Evolutionary conservation across 2,113 vertebrate genomes (phyloP).

Genomic region (Cyrtonyx montezumae): DNA sequence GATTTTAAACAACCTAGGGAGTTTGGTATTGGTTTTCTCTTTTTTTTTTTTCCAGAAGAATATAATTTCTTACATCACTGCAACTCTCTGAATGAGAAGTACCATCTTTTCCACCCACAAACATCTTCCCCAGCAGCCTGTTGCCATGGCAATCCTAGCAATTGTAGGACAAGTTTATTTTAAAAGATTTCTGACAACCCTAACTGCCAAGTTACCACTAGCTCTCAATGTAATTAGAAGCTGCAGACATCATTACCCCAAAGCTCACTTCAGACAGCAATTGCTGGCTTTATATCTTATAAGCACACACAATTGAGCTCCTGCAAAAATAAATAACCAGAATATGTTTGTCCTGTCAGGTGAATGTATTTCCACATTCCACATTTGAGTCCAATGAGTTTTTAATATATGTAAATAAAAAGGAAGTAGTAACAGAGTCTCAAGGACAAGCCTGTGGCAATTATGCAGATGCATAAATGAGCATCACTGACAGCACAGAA

Average conservation of each 20-base stretch:
- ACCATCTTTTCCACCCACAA: slow-evolving; percentile 34
- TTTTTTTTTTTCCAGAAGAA: not conserved
- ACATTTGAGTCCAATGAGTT: not conserved
- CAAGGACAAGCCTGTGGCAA: not conserved
- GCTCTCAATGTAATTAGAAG: slow-evolving; percentile 45
- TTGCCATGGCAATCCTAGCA: slow-evolving; percentile 35
- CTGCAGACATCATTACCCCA: not conserved
- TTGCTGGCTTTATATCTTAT: not conserved
- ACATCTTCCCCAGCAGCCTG: slow-evolving; percentile 15
- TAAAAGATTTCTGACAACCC: slow-evolving; percentile 38
- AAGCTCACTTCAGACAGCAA: not conserved
- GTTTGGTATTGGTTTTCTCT: not conserved
- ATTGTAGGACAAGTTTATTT: slow-evolving; percentile 9
- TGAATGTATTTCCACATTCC: not conserved
- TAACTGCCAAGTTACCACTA: slow-evolving; percentile 31
- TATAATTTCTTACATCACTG: not conserved
- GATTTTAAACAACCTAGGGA: not conserved
- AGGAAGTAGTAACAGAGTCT: not conserved
- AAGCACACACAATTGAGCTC: not conserved
- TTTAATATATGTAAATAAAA: not conserved
- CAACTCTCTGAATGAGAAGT: slow-evolving; percentile 23
- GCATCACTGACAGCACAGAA: not conserved
- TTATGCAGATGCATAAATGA: not conserved
- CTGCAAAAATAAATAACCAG: not conserved
- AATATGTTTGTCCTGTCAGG: not conserved